Conservation (phyloP, 1,140 invertebrate species). For the Heliconius melpomene region DNA sequence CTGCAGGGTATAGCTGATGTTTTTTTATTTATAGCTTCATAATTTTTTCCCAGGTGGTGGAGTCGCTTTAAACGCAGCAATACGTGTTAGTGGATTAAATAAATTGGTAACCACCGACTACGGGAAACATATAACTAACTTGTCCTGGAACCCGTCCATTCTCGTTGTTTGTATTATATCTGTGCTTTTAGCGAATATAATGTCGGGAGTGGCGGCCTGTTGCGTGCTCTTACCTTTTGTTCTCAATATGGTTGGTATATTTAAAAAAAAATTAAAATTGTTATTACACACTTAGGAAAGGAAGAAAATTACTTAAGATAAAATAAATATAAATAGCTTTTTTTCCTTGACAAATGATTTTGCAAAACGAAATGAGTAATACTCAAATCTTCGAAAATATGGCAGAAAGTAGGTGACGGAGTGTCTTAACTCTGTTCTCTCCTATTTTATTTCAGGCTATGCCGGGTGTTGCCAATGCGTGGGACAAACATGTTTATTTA, state of each 20-base stretch:
- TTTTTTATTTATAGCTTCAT: neutral
- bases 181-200: slow-evolving; percentile 48
- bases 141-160: slow-evolving; percentile 42
- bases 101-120: slow-evolving; percentile 28
- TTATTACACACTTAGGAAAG: no score
- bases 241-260: slow-evolving; percentile 48
- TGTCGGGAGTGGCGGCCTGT: slow-evolving; percentile 52
- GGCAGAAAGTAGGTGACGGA: no score
- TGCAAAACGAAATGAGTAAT: no score
- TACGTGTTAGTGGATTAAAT: slow-evolving; percentile 36
- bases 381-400: no score
- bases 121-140: slow-evolving; percentile 41
- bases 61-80: slow-evolving; percentile 43
- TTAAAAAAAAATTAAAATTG: no score
- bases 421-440: no score
- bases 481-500: slow-evolving; percentile 49
- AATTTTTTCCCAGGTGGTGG: slow-evolving; percentile 43
- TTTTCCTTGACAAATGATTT: no score
- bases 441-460: slow-evolving; percentile 29
- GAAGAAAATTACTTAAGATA: no score
- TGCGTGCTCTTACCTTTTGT: slow-evolving; percentile 52
- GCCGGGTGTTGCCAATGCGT: slow-evolving; percentile 36
- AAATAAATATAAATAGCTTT: no score
- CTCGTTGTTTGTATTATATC: slow-evolving; percentile 47
- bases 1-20: no score